Conservation (phyloP, 2,797 vertebrate species). For the Petrocephalus schoutedeni region DNA sequence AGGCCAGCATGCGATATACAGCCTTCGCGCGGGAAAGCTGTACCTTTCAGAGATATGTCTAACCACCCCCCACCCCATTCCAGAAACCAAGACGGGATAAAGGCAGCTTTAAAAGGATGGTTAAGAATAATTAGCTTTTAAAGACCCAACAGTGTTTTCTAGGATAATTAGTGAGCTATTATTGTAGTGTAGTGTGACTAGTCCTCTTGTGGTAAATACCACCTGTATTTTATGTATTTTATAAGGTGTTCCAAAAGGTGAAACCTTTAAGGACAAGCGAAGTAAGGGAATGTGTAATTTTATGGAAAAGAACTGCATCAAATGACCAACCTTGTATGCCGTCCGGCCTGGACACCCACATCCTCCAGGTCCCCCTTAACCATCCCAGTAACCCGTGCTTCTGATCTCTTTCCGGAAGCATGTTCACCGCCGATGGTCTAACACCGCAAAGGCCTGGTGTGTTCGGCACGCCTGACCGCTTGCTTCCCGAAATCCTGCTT, state of each 20-base stretch:
- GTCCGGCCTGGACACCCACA: neutral
- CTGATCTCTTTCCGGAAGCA: slow-evolving; percentile 2
- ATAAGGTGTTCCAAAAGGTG: neutral
- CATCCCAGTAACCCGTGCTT: neutral
- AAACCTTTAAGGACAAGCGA: neutral
- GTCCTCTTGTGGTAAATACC: neutral
- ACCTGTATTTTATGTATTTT: neutral
- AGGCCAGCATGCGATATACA: neutral
- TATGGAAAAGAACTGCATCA: neutral
- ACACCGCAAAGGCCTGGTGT: neutral
- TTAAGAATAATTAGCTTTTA: neutral
- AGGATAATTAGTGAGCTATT: neutral
- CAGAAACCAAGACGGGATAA: neutral
- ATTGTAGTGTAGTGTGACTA: neutral
- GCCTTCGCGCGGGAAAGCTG: neutral
- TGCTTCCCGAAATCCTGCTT: slow-evolving; percentile 1
- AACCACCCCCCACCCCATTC: neutral
- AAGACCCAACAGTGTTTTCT: neutral
- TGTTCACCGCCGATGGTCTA: neutral
- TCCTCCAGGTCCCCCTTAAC: neutral
- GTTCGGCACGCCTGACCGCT: neutral
- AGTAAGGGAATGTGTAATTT: neutral
- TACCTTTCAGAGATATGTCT: neutral
- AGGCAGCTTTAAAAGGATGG: neutral
- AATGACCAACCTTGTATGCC: neutral